Base-by-base conservation (phyloP, 2,113 vertebrate genomes). In the Scatophagus argus region DNA sequence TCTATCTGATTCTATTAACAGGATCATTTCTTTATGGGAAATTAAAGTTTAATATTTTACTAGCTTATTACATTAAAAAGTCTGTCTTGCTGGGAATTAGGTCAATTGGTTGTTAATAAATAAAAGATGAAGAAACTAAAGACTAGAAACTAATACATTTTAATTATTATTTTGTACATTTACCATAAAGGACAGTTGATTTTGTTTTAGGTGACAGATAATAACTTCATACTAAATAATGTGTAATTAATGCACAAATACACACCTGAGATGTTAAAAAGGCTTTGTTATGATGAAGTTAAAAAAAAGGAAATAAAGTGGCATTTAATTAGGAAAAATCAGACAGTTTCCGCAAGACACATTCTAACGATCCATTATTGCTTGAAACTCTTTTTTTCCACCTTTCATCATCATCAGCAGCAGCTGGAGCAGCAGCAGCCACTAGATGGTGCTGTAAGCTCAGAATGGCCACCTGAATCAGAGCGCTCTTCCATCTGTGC, bases 401-500 rank as follows among this genome's bases (percentile, higher is more conserved):
- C 1, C 5, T 36, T 10, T 17, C 5, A 56, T 17, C 21, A 17
- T 8, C 41, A 21, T 4, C 43, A 39, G 1, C 19, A 23, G 52
- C 83, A 93, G 85, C 89, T 89, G 89, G 93, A 91, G n/a, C 41
- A 21, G 3, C 43, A 39, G 1, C 19, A 23, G 52, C 83, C 94
- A 86, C 89, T 89, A 90, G 93, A 91, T 91, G 92, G 86, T 5
- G 81, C 70, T 90, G 51, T 81, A 47, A 66, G 75, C 90, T 64
- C 82, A 41, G 25, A 70, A 90, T 89, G 51, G 12, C 13, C 31
- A 2, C 32, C 19, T 29, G 8, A 52, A 39, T 21, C 36, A 64
- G 23, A 27, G 59, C 43, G 29, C 62, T 34, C 47, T 21, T 47
- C 71, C 41, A n/a, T 74, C 67, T 21, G 27, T 31, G 61, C 81